Conservation (phyloP, 2,888 invertebrate species). For the Coecobrya sp. region DNA sequence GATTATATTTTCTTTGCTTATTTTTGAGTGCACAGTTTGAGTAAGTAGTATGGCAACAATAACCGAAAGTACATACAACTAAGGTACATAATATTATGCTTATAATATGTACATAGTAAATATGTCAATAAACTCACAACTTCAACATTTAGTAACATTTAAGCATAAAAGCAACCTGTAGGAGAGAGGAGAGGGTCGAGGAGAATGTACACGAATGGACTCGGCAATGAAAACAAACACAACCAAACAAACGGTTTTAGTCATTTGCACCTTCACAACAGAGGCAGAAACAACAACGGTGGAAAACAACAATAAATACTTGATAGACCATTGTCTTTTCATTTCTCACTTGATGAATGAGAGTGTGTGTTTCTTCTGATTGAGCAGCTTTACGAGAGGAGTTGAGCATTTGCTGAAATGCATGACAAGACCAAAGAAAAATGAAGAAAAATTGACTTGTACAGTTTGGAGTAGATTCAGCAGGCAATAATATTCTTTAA, state of each 20-base stretch:
- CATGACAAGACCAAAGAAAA: too few relatives aligned
- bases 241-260: slow-evolving; percentile 5
- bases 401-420: too few relatives aligned
- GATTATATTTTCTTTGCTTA: background rate
- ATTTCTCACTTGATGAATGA: slow-evolving; percentile 37
- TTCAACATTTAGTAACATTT: background rate
- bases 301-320: slow-evolving; percentile 37
- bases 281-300: slow-evolving; percentile 1
- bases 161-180: background rate
- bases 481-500: too few relatives aligned
- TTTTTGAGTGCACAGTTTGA: background rate
- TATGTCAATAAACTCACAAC: background rate
- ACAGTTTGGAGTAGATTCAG: too few relatives aligned
- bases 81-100: background rate
- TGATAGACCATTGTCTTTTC: slow-evolving; percentile 39
- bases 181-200: background rate
- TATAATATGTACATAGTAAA: background rate
- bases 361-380: background rate
- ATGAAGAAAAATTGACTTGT: too few relatives aligned
- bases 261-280: slow-evolving; percentile 7
- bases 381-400: too few relatives aligned
- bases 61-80: background rate
- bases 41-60: background rate
- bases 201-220: background rate
- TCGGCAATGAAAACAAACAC: background rate